Conservation (phyloP, 2,888 invertebrate species). For the Drosophila rubida region DNA sequence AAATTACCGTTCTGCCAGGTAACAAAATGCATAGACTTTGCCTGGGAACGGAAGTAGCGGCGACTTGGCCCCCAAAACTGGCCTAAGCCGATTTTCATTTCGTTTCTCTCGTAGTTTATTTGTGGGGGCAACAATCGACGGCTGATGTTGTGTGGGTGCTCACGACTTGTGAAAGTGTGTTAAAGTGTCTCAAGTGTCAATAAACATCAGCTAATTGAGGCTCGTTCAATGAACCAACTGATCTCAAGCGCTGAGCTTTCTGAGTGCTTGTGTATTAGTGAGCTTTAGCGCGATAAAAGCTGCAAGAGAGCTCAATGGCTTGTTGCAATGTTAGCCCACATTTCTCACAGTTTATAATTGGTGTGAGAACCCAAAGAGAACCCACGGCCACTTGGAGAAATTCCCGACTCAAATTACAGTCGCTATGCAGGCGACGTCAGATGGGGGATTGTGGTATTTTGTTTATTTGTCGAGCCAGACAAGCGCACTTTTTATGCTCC, state of each 20-base stretch:
- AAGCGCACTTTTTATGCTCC: slow-evolving; percentile 33
- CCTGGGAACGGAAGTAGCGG: slow-evolving; percentile 26
- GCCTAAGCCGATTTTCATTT: slow-evolving; percentile 39
- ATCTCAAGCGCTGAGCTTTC: not conserved
- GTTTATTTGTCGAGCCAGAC: slow-evolving; percentile 10
- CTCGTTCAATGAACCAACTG: not conserved
- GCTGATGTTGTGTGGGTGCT: slow-evolving; percentile 3
- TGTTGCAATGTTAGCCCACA: not conserved
- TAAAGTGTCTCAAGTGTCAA: slow-evolving; percentile 52
- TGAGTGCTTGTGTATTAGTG: not conserved
- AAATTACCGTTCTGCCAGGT: slow-evolving; percentile 40
- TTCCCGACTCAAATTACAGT: slow-evolving; percentile 21
- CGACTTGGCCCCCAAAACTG: slow-evolving; percentile 18
- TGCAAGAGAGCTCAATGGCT: not conserved
- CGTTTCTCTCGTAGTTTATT: slow-evolving; percentile 2
- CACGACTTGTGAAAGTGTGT: slow-evolving; percentile 37
- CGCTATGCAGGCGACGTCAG: not conserved
- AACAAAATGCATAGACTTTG: slow-evolving; percentile 29
- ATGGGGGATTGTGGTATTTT: slow-evolving; percentile 4
- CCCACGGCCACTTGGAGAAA: slow-evolving; percentile 7
- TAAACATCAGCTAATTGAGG: slow-evolving; percentile 35
- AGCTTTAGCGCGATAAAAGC: not conserved
- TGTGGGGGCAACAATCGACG: too few species aligned
- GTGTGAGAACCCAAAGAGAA: slow-evolving; percentile 5
- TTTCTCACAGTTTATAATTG: slow-evolving; percentile 1